These are phyloP conservation scores for Lamellibrachia satsuma DNA, from an alignment of 2,888 invertebrate genomes.

Conservation along the genomic window DNA sequence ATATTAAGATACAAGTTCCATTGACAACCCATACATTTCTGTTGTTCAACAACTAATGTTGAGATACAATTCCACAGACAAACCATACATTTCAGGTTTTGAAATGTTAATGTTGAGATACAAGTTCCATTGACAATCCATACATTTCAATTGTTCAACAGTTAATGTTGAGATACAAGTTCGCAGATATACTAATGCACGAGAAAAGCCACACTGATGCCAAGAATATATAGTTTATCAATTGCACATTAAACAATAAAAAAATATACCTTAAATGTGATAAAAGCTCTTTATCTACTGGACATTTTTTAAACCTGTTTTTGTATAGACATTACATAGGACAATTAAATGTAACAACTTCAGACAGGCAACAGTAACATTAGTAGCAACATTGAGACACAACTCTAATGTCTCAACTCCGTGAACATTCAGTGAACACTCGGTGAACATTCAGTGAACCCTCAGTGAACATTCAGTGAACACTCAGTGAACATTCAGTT, in stretches of 20 bases:
- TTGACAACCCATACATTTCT: no score
- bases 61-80: no score
- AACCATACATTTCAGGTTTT: no score
- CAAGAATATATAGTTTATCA: constrained; percentile 18
- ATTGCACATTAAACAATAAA: neutral
- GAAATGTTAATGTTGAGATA: no score
- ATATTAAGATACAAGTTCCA: no score
- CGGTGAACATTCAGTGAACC: no score
- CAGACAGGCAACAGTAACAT: neutral
- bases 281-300: neutral
- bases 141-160: neutral
- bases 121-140: neutral
- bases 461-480: no score
- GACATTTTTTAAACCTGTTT: neutral
- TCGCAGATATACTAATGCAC: neutral
- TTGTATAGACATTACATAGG: neutral
- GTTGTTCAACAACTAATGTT: no score
- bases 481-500: no score
- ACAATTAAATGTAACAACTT: neutral
- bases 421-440: neutral
- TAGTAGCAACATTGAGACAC: neutral
- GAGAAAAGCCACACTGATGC: neutral
- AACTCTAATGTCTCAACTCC: neutral
- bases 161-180: neutral
- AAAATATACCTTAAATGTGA: neutral